These are phyloP conservation scores for Xiphydria camelus DNA, from an alignment of 2,888 invertebrate genomes.

Conservation along the genomic window DNA sequence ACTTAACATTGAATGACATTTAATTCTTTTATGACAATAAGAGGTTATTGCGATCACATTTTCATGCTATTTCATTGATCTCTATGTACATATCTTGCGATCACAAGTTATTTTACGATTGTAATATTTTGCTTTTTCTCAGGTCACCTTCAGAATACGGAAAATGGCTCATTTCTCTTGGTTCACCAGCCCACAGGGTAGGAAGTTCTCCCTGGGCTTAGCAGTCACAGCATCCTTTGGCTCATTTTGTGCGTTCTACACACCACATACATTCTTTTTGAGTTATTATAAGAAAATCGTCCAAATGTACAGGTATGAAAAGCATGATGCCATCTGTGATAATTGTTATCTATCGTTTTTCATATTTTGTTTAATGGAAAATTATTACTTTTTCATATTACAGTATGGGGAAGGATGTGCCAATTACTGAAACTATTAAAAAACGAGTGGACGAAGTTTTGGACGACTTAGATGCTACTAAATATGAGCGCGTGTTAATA, in stretches of 20 bases:
- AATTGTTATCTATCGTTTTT: constrained; percentile 2
- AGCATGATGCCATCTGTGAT: constrained; percentile 7
- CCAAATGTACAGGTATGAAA: constrained; percentile 3
- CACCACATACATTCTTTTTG: background rate
- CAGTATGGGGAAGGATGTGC: constrained; percentile 66
- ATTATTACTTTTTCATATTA: constrained; percentile 31
- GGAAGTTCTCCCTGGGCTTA: background rate
- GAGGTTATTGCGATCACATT: too few species aligned
- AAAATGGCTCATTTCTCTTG: too few species aligned
- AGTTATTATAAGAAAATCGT: background rate
- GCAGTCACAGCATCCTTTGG: background rate
- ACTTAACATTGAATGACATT: too few species aligned
- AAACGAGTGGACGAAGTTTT: constrained; percentile 64
- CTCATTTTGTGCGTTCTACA: background rate
- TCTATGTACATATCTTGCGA: too few species aligned
- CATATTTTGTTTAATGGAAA: too few species aligned
- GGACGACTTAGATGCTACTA: constrained; percentile 63
- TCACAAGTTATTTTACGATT: too few species aligned
- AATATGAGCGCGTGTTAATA: constrained; percentile 60
- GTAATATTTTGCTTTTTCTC: too few species aligned
- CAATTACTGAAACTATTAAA: constrained; percentile 60
- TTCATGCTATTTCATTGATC: too few species aligned
- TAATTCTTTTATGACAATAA: too few species aligned
- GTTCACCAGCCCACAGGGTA: too few species aligned
- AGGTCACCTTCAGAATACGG: too few species aligned